Percentiles rank a stretch among this genome's conserved stretches.
Conservation (phyloP, 2,113 vertebrate species). For the Oenanthe oenanthe region DNA sequence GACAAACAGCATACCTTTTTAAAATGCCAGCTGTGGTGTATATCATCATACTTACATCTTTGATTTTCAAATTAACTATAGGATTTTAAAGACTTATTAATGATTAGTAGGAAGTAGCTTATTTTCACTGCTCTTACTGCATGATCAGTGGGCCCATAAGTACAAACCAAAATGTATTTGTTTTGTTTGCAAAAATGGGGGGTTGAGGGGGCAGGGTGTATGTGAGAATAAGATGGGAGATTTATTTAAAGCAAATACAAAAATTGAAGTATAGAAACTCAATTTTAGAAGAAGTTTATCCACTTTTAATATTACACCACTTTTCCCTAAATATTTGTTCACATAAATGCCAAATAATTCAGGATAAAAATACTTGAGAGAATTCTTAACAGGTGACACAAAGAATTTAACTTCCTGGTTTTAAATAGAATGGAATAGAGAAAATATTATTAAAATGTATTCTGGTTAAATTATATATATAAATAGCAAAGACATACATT, state of each 20-base stretch:
- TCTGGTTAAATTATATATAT: neutral
- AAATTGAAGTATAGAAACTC: neutral
- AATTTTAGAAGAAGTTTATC: neutral
- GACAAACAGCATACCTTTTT: neutral
- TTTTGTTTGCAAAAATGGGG: neutral
- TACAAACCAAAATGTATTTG: neutral
- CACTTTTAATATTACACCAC: neutral
- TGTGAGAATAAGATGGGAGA: neutral
- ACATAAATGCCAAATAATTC: neutral
- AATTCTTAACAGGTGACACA: neutral
- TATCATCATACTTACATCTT: neutral
- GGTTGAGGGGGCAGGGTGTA: rapidly evolving
- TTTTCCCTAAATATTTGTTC: neutral
- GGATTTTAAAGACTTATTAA: neutral
- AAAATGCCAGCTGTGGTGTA: neutral
- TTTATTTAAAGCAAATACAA: neutral
- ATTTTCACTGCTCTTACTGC: neutral
- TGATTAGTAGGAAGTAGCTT: neutral
- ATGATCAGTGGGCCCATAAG: neutral
- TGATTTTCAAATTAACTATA: neutral
- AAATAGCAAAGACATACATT: neutral
- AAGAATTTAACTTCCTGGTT: neutral
- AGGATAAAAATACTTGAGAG: neutral
- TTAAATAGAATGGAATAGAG: neutral
- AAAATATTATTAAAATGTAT: neutral